A percentile compares a stretch with the other conserved stretches of the same genome.
These are phyloP conservation scores for Hylaeus anthracinus DNA, from an alignment of 1,140 invertebrate species.

Conservation along the genomic window DNA sequence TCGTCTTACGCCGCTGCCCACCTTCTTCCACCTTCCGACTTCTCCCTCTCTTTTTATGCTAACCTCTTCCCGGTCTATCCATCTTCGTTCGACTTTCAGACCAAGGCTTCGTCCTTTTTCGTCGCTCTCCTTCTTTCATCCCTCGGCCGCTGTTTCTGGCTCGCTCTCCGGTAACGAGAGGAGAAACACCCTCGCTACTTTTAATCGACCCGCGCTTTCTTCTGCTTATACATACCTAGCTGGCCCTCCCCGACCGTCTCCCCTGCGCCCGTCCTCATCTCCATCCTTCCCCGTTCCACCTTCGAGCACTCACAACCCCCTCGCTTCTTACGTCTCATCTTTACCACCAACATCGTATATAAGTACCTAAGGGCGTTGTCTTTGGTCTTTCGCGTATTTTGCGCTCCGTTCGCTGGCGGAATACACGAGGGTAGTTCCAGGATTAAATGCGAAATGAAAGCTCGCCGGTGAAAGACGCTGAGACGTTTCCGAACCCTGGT, in stretches of 20 bases:
- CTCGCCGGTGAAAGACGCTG: conserved; percentile 6
- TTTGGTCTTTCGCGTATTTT: conserved; percentile 71
- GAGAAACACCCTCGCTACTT: conserved; percentile 82
- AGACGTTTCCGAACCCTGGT: conserved; percentile 11
- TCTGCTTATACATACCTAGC: conserved; percentile 80
- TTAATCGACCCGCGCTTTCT: conserved; percentile 82
- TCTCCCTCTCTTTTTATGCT: conserved; percentile 55
- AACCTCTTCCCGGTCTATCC: conserved; percentile 47
- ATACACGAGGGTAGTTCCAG: conserved; percentile 40
- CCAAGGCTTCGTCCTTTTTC: conserved; percentile 27
- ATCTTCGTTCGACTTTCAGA: conserved; percentile 48
- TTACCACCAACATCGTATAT: conserved; percentile 76
- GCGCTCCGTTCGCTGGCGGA: conserved; percentile 40
- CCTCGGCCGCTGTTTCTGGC: conserved; percentile 60
- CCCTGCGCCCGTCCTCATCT: conserved; percentile 70
- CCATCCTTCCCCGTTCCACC: conserved; percentile 62
- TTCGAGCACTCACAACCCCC: conserved; percentile 48
- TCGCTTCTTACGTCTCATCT: conserved; percentile 74
- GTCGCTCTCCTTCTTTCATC: conserved; percentile 62
- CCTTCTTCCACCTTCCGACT: conserved; percentile 63
- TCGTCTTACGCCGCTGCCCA: conserved; percentile 60
- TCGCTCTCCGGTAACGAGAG: conserved; percentile 78
- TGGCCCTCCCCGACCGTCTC: conserved; percentile 51
- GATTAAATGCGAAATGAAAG: conserved; percentile 46
- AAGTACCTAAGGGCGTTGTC: conserved; percentile 80